phyloP scores from a whole-genome alignment of 2,888 invertebrate genomes.

The Nymphalis c-album region DNA sequence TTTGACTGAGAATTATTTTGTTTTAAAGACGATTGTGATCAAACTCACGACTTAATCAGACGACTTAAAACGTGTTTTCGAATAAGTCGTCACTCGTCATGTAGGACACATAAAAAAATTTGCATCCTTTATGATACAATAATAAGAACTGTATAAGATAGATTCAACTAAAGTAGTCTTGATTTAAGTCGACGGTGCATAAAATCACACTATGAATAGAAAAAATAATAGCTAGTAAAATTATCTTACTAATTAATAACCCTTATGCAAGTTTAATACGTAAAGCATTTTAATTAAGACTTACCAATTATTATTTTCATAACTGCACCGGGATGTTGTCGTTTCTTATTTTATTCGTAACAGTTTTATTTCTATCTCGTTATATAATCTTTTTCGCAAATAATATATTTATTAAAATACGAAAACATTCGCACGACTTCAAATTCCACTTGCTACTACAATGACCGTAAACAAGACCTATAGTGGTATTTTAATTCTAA shows the following conservation, averaged over 20 bases:
- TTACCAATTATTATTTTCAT: slow-evolving; percentile 6
- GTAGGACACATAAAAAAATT: too few relatives aligned
- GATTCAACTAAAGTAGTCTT: too few relatives aligned
- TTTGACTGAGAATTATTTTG: background rate
- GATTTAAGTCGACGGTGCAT: background rate
- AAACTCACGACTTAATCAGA: too few relatives aligned
- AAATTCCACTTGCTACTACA: slow-evolving; percentile 28
- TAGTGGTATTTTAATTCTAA: slow-evolving; percentile 17
- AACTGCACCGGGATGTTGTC: background rate
- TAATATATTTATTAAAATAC: background rate
- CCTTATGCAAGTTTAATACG: too few relatives aligned
- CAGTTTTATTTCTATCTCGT: background rate
- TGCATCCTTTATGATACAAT: too few relatives aligned
- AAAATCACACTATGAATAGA: background rate
- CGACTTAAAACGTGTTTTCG: background rate
- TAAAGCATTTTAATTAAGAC: background rate
- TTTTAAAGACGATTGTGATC: background rate
- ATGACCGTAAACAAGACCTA: slow-evolving; percentile 35
- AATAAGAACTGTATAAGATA: too few relatives aligned
- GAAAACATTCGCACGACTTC: slow-evolving; percentile 26
- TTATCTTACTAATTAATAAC: too few relatives aligned
- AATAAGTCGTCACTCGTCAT: background rate
- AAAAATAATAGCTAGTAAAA: too few relatives aligned
- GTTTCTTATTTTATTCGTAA: too few relatives aligned
- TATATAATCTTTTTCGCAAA: slow-evolving; percentile 5